Evolutionary conservation across 1,140 invertebrate species (phyloP).

Genomic region (Drosophila willistoni): DNA sequence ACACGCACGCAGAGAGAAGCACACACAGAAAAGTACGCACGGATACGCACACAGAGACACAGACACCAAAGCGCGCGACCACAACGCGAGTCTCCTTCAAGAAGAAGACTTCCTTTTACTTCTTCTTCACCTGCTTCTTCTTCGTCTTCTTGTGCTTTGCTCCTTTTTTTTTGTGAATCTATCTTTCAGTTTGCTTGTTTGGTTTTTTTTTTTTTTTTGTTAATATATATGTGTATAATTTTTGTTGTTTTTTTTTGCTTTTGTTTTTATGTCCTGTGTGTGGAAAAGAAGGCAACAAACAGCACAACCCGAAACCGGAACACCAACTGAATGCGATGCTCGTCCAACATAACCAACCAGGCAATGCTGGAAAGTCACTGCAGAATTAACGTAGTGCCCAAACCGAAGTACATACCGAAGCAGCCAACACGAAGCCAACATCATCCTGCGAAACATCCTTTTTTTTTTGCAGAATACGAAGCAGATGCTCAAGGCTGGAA

Average conservation of each 20-base stretch:
- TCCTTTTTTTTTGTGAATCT: conserved; percentile 6
- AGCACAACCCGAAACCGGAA: conserved; percentile 84
- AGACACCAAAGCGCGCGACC: conserved; percentile 61
- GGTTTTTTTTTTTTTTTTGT: conserved; percentile 6
- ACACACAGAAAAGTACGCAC: conserved; percentile 26
- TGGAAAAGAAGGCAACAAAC: conserved; percentile 82
- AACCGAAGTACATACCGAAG: conserved; percentile 26
- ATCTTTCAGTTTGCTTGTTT: conserved; percentile 9
- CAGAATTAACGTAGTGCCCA: conserved; percentile 44
- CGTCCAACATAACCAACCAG: conserved; percentile 67
- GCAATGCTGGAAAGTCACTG: conserved; percentile 66
- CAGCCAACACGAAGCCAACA: not conserved
- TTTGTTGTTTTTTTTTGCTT: not conserved
- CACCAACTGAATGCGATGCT: conserved; percentile 82
- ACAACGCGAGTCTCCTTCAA: conserved; percentile 45
- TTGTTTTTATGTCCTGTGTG: conserved; percentile 51
- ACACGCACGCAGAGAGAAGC: conserved; percentile 8
- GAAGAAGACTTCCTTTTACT: conserved; percentile 30
- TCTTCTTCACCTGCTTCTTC: conserved; percentile 13
- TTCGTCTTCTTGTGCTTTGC: conserved; percentile 33
- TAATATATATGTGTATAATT: no score
- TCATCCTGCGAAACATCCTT: conserved; percentile 47
- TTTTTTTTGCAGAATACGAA: conserved; percentile 15
- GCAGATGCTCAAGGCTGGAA: conserved; percentile 21
- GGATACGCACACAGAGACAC: conserved; percentile 31